Base-by-base conservation (phyloP, 2,113 vertebrate species). In the Micromys minutus region DNA sequence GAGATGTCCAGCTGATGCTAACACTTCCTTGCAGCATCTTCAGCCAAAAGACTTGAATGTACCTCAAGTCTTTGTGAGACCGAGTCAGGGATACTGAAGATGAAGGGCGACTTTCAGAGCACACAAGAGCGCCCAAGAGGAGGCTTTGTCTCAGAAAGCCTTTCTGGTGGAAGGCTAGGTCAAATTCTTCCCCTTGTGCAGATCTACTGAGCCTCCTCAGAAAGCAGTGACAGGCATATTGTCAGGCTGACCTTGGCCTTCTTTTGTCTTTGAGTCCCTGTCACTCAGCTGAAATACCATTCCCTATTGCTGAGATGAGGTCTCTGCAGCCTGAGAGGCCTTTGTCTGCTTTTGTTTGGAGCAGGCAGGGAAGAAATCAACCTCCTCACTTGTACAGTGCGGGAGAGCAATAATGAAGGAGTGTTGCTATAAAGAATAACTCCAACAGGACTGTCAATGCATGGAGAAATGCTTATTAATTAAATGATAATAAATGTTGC, bases 191-290 rank as follows among this genome's bases (percentile, higher is more conserved):
- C 42, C 10, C 72, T 92, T 24, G 13, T 45, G 87, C 81, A 89
- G 45, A 12, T 22, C 3, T 4, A 13, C 9, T 3, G 75, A 91
- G 87, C 95, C 97, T 81, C 81, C 79, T 95, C 85, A 59, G 89
- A 89, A 90, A 91, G 80, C 71, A 61, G 87, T 21, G 92, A 81
- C 0, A 26, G 89, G 79, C 92, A 88, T 57, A 42, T 65, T 90
- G 94, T 86, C 93, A 87, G 93, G 55, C 36, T 96, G 87, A 42
- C 85, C 93, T 94, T 96, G 93, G 88, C 61, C 84, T 86, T 76
- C 86, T 89, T 85, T 96, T 96, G 85, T 96, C 83, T 94, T 65
- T 86, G 31, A 92, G 80, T 89, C n/a, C 87, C 65, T 96, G 90
- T 90, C 90, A 86, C 59, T 96, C 75, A 91, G 29, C 34, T 24